A percentile compares a stretch with the other conserved stretches of the same genome.
Conservation (phyloP, 2,888 invertebrate species). For the Phortica okadai region DNA sequence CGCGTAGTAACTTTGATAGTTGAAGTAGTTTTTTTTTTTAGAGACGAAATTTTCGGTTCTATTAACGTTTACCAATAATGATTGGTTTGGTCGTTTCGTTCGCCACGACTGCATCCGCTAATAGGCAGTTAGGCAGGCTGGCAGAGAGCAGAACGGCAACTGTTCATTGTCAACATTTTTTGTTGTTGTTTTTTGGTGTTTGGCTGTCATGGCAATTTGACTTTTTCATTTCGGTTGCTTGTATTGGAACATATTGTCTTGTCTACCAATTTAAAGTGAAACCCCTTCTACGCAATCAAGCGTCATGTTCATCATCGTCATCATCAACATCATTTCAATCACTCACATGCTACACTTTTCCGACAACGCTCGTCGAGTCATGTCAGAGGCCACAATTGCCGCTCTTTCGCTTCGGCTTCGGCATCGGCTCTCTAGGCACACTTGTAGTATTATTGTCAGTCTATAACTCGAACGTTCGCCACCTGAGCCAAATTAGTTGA, state of each 20-base stretch:
- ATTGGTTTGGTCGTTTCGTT: constrained; percentile 39
- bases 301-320: constrained; percentile 24
- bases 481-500: constrained; percentile 70
- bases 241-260: constrained; percentile 43
- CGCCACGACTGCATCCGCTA: constrained; percentile 49
- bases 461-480: constrained; percentile 44
- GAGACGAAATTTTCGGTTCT: background rate
- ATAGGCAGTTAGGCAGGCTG: constrained; percentile 4
- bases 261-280: constrained; percentile 43
- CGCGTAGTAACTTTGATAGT: background rate
- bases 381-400: constrained; percentile 19
- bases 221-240: background rate
- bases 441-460: constrained; percentile 1
- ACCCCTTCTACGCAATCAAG: constrained; percentile 26
- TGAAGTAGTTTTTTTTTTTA: background rate
- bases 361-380: background rate
- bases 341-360: constrained; percentile 46
- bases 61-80: constrained; percentile 32
- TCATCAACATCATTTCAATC: constrained; percentile 47
- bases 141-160: too few relatives aligned
- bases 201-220: background rate
- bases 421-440: constrained; percentile 7
- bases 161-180: background rate
- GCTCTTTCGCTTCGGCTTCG: background rate
- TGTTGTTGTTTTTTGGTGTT: background rate